Base-by-base conservation (phyloP, 2,888 invertebrate genomes). In the Dromius quadrimaculatus region DNA sequence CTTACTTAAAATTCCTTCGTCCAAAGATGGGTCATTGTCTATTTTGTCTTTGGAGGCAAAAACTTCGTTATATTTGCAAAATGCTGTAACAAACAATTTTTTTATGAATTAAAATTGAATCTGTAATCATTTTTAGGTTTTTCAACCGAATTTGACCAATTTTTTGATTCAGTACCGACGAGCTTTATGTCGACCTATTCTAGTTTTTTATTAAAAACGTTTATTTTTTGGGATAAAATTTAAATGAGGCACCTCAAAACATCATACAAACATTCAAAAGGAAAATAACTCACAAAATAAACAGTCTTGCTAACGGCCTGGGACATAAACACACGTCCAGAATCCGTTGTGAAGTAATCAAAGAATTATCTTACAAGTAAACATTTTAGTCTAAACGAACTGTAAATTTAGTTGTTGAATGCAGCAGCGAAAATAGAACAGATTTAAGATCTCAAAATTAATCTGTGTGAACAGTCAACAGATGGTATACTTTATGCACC, bases 1-100 rank as follows among this genome's bases (percentile, higher is more conserved):
- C 85, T 83, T 80, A 88, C 88, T 87, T 76, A 88, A 80, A 64
- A 88, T 81, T 41, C 83, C 84, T 68, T 82, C 81, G 76, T 88
- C 86, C 36, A 87, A 79, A 19, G 85, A 83, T 0, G 85, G 85
- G 76, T 87, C 86, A 69, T 76, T 79, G 70, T 81, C 82, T 15
- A 86, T 76, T 28, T 83, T 81, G 62, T 80, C 79, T 0, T 85
- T 83, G 17, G 83, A 81, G 4, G 87, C 87, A 74, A 88, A 88
- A 83, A 88, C 85, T 65, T 87, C 85, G 72, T 86, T 86, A 74
- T 85, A 83, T 72, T 83, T 84, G 79, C 89, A 89, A 73, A 85
- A 83, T 54, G 79, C 89, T 89, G 78, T 22, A 59, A 43, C 34
- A 57, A 57, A 57, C n/a, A n/a, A n/a, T n/a, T n/a, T n/a, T n/a